Evolutionary conservation across 2,113 vertebrate species (phyloP).

Genomic region (Cryptoleucopteryx plumbea): DNA sequence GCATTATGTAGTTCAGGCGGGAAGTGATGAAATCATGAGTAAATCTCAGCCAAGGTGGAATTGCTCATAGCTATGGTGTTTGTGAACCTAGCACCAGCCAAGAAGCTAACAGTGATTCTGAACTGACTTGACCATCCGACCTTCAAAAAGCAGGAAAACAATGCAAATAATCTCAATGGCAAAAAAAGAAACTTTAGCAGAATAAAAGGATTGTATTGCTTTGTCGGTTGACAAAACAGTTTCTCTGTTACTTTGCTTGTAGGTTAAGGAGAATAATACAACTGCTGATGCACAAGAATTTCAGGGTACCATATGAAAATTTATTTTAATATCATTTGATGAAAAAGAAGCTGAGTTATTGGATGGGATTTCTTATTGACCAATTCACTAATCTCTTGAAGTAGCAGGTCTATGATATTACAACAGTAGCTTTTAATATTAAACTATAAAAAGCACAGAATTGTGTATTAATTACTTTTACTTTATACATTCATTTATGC

Average conservation of each 20-base stretch:
- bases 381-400: neutral
- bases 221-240: neutral
- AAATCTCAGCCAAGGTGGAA: neutral
- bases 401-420: neutral
- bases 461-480: neutral
- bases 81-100: neutral
- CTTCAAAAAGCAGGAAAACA: neutral
- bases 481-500: neutral
- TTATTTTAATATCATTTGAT: neutral
- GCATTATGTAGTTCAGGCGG: rapidly evolving
- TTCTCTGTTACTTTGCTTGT: neutral
- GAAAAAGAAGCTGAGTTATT: neutral
- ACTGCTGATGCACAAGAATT: neutral
- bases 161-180: neutral
- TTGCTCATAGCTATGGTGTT: neutral
- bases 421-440: neutral
- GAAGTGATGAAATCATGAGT: neutral
- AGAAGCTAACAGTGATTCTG: neutral
- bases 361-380: neutral
- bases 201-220: neutral
- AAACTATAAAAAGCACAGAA: neutral
- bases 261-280: neutral
- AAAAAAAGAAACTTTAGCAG: neutral
- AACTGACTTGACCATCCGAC: neutral
- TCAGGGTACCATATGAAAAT: neutral